A percentile compares a stretch with the other conserved stretches of the same genome.
These are phyloP conservation scores for Leptinotarsa tumamoca DNA, from an alignment of 2,888 invertebrate species.

Conservation along the genomic window DNA sequence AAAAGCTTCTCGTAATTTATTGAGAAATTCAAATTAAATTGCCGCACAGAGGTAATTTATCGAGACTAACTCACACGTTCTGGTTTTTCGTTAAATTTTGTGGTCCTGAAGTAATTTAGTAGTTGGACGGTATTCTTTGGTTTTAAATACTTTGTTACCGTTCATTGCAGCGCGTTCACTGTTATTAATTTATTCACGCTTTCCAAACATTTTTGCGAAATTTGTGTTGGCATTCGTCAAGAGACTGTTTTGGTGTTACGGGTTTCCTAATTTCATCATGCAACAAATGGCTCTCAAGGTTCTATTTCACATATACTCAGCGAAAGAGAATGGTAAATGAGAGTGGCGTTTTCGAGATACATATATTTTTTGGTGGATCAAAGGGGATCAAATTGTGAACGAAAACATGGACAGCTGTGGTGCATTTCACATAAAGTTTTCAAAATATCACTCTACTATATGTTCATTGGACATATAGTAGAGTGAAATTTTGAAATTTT, in stretches of 20 bases:
- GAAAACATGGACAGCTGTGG: too few species aligned
- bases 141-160: background rate
- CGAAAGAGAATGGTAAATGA: background rate
- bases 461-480: too few species aligned
- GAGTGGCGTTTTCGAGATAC: background rate
- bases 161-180: background rate
- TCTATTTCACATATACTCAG: background rate
- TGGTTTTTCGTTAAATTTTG: background rate
- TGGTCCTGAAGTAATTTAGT: background rate
- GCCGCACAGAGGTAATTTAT: background rate
- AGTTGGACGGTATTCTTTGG: background rate
- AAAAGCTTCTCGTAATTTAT: slow-evolving; percentile 10
- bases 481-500: too few species aligned
- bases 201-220: slow-evolving; percentile 24
- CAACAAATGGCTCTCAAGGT: background rate
- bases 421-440: too few species aligned
- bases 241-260: slow-evolving; percentile 8
- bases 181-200: slow-evolving; percentile 30
- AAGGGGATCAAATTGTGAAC: too few species aligned
- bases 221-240: background rate
- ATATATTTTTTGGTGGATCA: background rate
- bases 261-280: background rate
- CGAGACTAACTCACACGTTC: background rate
- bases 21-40: slow-evolving; percentile 3
- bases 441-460: too few species aligned